A percentile compares a stretch with the other conserved stretches of the same genome.
Conservation (phyloP, 2,888 invertebrate genomes). For the Nymphalis polychloros region DNA sequence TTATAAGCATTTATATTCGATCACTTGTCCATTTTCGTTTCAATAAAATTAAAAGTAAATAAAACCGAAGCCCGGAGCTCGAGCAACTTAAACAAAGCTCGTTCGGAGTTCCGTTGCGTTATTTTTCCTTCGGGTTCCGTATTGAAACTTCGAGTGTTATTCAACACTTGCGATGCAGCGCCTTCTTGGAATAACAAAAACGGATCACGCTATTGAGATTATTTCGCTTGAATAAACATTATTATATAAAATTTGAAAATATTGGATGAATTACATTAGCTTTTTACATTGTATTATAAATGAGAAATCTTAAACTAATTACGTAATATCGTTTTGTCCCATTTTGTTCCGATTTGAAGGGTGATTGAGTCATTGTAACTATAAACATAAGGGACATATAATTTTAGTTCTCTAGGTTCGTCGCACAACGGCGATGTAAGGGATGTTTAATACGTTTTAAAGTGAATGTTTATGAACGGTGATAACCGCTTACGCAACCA, state of each 20-base stretch:
- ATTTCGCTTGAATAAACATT: not conserved
- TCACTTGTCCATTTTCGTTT: not conserved
- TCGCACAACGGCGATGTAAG: too few species aligned
- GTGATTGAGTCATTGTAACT: too few species aligned
- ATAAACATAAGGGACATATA: too few species aligned
- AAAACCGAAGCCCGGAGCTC: constrained; percentile 19
- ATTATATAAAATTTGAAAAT: not conserved
- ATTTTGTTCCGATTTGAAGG: too few species aligned
- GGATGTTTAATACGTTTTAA: too few species aligned
- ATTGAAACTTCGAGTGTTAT: constrained; percentile 26
- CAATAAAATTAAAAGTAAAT: constrained; percentile 29
- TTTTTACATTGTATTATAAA: too few species aligned
- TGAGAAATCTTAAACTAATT: too few species aligned
- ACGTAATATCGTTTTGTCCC: too few species aligned
- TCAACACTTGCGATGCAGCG: constrained; percentile 31
- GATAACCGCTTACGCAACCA: too few species aligned
- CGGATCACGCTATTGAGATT: not conserved
- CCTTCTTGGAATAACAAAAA: constrained; percentile 17
- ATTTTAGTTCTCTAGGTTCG: too few species aligned
- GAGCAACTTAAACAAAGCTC: constrained; percentile 23
- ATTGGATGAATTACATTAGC: not conserved
- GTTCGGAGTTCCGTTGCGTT: constrained; percentile 19
- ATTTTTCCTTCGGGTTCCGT: constrained; percentile 28
- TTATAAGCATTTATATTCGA: too few species aligned
- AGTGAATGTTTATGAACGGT: too few species aligned